A percentile compares a stretch with the other conserved stretches of the same genome.
Evolutionary conservation across 2,113 vertebrate genomes (phyloP).

Genomic region (Carassius auratus): DNA sequence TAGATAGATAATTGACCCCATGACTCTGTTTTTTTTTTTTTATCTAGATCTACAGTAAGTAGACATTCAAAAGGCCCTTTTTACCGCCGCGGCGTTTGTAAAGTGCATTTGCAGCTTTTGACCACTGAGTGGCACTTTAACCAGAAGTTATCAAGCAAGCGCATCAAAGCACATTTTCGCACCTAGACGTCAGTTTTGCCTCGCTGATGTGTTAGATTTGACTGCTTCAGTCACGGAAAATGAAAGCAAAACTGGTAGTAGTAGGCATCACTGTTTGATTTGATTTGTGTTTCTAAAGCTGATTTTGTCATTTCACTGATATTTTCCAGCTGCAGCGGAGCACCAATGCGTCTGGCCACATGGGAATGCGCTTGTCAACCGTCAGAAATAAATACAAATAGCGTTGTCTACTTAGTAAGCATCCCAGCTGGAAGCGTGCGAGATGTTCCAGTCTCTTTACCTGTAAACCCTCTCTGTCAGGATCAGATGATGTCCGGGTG

Average conservation of each 20-base stretch:
- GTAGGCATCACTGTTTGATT: background rate
- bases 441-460: conserved; percentile 52
- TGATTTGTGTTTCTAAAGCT: background rate
- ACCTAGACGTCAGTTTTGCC: too few relatives aligned
- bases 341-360: background rate
- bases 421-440: background rate
- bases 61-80: too few relatives aligned
- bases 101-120: too few relatives aligned
- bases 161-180: too few relatives aligned
- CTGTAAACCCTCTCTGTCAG: conserved; percentile 46
- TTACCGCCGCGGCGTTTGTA: too few relatives aligned
- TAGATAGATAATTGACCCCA: too few relatives aligned
- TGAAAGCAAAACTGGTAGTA: too few relatives aligned
- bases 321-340: background rate
- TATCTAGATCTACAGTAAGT: background rate
- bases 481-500: conserved; percentile 59
- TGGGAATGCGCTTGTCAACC: background rate
- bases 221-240: too few relatives aligned
- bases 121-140: too few relatives aligned
- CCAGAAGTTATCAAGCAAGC: too few relatives aligned
- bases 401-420: background rate
- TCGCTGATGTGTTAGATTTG: too few relatives aligned
- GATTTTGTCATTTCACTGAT: background rate
- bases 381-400: conserved; percentile 7
- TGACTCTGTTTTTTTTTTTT: background rate